Conservation (phyloP, 2,888 invertebrate species). For the Hipparchia sbordonii region DNA sequence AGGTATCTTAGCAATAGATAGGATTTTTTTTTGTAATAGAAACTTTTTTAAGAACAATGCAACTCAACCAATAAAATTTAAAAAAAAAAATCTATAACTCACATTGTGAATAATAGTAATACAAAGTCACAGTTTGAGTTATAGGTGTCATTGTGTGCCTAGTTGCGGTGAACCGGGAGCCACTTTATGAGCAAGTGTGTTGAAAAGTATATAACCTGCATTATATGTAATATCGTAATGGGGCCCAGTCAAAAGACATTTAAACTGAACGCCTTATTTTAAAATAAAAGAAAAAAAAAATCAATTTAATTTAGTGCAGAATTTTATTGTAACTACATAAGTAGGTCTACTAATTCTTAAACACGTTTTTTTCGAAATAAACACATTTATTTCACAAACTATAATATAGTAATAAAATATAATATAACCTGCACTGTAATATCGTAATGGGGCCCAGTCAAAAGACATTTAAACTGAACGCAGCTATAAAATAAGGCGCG, state of each 20-base stretch:
- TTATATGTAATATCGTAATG: constrained; percentile 27
- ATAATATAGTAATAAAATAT: background rate
- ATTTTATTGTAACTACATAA: background rate
- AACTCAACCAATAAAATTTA: too few species aligned
- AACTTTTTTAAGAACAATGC: too few species aligned
- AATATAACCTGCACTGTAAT: constrained; percentile 12
- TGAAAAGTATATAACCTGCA: background rate
- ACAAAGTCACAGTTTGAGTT: too few species aligned
- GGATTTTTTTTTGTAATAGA: too few species aligned
- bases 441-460: constrained; percentile 27
- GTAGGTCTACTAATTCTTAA: background rate
- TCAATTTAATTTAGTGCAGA: too few species aligned
- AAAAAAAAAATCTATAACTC: too few species aligned
- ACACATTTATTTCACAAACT: constrained; percentile 2
- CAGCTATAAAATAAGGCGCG: constrained; percentile 39
- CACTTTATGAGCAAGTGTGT: too few species aligned
- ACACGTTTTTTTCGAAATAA: background rate
- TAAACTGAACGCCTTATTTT: constrained; percentile 31
- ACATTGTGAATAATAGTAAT: too few species aligned
- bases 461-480: constrained; percentile 37
- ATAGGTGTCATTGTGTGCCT: too few species aligned
- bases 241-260: constrained; percentile 28
- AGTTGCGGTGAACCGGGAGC: too few species aligned
- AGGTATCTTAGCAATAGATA: too few species aligned
- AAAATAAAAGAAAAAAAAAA: too few species aligned